These are phyloP conservation scores for Meta bourneti DNA, from an alignment of 2,888 invertebrate species.

Conservation along the genomic window DNA sequence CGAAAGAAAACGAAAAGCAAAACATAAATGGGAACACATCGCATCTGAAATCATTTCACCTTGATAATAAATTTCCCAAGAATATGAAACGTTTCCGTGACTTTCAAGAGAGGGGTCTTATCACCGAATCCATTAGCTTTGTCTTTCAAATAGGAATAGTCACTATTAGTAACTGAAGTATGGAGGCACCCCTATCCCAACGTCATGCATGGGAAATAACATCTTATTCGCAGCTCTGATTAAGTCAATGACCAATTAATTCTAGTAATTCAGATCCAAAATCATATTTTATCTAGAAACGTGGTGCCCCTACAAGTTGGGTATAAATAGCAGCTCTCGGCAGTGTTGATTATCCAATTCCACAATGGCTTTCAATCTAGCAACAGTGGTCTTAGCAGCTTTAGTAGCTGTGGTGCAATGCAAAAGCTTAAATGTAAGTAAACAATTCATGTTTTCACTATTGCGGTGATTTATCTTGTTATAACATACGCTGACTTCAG, in stretches of 20 bases:
- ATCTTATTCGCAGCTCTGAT: slow-evolving; percentile 21
- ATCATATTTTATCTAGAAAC: slow-evolving; percentile 36
- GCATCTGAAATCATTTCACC: slow-evolving; percentile 4
- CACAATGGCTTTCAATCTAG: slow-evolving; percentile 60
- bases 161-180: slow-evolving; percentile 19
- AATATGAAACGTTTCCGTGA: neutral
- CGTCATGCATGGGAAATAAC: slow-evolving; percentile 30
- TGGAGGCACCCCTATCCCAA: slow-evolving; percentile 49
- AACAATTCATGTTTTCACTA: neutral
- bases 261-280: slow-evolving; percentile 26
- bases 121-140: slow-evolving; percentile 20
- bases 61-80: slow-evolving; percentile 3
- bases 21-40: neutral
- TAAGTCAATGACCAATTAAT: slow-evolving; percentile 68
- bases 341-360: slow-evolving; percentile 5
- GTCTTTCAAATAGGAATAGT: slow-evolving; percentile 1
- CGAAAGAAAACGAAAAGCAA: neutral
- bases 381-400: slow-evolving; percentile 43
- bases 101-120: neutral
- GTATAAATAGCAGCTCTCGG: slow-evolving; percentile 44
- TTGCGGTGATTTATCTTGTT: neutral
- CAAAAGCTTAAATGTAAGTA: slow-evolving; percentile 65
- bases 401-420: slow-evolving; percentile 38
- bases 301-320: slow-evolving; percentile 24
- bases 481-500: no score